These are phyloP conservation scores for Yponomeuta sedellus DNA, from an alignment of 2,888 invertebrate species.

Conservation along the genomic window DNA sequence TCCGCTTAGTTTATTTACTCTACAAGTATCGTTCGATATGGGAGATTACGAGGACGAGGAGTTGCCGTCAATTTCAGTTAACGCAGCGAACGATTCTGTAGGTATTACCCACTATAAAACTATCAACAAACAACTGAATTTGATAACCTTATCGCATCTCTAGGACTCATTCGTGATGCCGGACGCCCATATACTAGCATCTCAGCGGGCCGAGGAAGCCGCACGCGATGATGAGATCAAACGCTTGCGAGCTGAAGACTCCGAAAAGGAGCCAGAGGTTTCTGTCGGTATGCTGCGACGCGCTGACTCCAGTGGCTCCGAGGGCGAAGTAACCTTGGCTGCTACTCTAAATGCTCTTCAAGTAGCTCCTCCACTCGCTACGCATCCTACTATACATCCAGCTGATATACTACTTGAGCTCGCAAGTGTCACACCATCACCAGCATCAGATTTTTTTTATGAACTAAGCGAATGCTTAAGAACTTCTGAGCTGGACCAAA, in stretches of 20 bases:
- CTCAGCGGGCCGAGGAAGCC: constrained; percentile 34
- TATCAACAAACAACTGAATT: background rate
- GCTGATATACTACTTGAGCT: background rate
- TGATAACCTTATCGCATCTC: background rate
- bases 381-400: background rate
- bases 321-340: background rate
- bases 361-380: background rate
- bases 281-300: background rate
- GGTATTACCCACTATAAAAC: background rate
- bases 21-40: background rate
- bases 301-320: background rate
- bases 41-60: background rate
- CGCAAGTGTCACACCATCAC: background rate
- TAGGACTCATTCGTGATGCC: constrained; percentile 32
- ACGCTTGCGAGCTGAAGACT: background rate
- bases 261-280: background rate
- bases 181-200: constrained; percentile 35
- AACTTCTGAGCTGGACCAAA: background rate
- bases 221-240: constrained; percentile 19
- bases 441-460: background rate
- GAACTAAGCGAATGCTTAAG: background rate
- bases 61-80: background rate
- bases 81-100: background rate
- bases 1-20: too few relatives aligned
- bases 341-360: background rate